These are phyloP conservation scores for Cherax quadricarinatus DNA, from an alignment of 1,140 invertebrate genomes.

Conservation along the genomic window DNA sequence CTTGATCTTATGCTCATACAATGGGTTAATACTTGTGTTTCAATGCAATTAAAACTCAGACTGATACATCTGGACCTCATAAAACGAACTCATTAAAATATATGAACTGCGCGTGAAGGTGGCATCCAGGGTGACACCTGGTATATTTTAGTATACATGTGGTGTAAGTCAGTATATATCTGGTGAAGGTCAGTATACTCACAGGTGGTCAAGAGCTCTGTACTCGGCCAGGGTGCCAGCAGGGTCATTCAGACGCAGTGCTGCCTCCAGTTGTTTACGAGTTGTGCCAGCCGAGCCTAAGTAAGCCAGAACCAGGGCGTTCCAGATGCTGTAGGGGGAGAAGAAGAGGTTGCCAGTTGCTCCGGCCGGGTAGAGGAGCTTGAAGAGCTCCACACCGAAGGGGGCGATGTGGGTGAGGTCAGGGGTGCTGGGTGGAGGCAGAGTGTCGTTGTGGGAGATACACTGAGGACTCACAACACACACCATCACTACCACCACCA, in stretches of 20 bases:
- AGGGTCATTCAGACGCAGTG: conserved; percentile 14
- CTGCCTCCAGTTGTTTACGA: neutral
- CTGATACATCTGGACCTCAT: no score
- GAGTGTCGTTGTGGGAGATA: neutral
- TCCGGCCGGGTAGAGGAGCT: conserved; percentile 39
- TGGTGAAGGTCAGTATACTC: neutral
- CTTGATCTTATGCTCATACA: no score
- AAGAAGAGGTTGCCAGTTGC: conserved; percentile 85
- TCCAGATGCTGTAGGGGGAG: conserved; percentile 92
- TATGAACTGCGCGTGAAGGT: no score
- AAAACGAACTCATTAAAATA: no score
- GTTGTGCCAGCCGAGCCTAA: conserved; percentile 86
- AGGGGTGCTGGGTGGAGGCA: neutral
- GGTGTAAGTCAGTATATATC: no score
- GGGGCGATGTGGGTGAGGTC: conserved; percentile 44
- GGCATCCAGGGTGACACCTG: no score
- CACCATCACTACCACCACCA: neutral
- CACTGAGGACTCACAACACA: neutral
- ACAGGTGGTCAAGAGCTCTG: conserved; percentile 36
- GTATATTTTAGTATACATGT: no score
- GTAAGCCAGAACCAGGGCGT: conserved; percentile 86
- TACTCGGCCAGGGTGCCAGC: conserved; percentile 22
- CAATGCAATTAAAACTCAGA: no score
- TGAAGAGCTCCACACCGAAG: conserved; percentile 54
- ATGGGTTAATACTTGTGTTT: no score